Base-by-base conservation (phyloP, 2,888 invertebrate species). In the Apotomis turbidana region DNA sequence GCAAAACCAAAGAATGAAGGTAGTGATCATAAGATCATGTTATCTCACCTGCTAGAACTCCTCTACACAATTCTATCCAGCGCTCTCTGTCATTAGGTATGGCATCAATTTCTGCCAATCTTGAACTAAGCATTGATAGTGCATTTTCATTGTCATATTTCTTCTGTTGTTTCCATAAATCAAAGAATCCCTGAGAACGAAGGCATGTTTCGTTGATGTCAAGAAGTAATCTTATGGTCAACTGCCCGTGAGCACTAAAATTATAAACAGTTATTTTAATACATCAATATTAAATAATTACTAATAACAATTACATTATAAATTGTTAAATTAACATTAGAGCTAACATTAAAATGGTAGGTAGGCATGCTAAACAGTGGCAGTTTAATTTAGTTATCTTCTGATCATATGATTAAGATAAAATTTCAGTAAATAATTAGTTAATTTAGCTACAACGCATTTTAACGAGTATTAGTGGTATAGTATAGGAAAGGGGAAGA, bases 121-220 rank as follows among this genome's bases (percentile, higher is more conserved):
- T 94, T 55, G 93, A 87, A 74, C 95, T 93, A 49, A 99, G 94
- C 75, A 95, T 94, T 57, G 93, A 89, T 74, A 99, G 90, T 0
- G 99, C 98, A 70, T 95, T 94, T 78, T 96, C 95, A 86, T 98
- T 99, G 93, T 99, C 99, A 81, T 94, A 91, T 83, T 96, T 96
- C 86, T 99, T 99, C 93, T 98, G 98, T 93, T 96, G 90, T 74
- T 94, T 92, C 96, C 95, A 96, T 58, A 98, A 97, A 91, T 99
- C 99, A 79, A 97, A 96, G 87, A 99, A 99, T 76, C 98, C 97
- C 86, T 97, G 97, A 83, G 98, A 97, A 81, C 97, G 95, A 86
- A 99, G 95, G 83, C 96, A 97, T 83, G 98, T 97, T 90, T 98
- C 98, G 82, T 98, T 97, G 80, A 98, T 96, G 87, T 99, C 98